Conservation (phyloP, 2,888 invertebrate genomes). For the Pterobdella sp. region DNA sequence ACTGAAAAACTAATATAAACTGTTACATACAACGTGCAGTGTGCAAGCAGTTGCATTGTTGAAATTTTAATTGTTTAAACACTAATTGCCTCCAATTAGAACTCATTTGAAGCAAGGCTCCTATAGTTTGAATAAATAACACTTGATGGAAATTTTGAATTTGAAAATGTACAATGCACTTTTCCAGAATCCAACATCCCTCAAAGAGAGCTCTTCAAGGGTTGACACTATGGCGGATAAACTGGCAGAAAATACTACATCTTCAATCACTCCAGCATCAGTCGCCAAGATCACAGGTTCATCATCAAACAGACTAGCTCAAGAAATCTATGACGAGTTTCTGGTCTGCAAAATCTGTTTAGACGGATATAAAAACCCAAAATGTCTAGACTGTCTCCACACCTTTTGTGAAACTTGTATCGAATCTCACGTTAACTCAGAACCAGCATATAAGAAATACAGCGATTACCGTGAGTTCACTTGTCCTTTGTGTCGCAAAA, state of each 20-base stretch:
- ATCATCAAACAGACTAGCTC: constrained; percentile 44
- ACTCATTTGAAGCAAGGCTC: too few species aligned
- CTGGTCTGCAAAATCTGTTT: constrained; percentile 52
- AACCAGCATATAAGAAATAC: constrained; percentile 52
- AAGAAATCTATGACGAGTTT: constrained; percentile 52
- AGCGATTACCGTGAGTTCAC: constrained; percentile 52
- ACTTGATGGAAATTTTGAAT: too few species aligned
- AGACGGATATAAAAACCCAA: constrained; percentile 50
- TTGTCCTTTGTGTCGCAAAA: constrained; percentile 51
- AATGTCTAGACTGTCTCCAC: constrained; percentile 51
- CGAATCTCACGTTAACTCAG: constrained; percentile 50
- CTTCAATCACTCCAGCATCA: constrained; percentile 2
- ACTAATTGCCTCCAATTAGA: too few species aligned
- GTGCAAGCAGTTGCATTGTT: too few species aligned
- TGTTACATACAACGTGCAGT: too few species aligned
- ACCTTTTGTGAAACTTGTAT: constrained; percentile 52
- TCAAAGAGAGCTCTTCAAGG: neutral
- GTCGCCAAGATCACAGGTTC: neutral
- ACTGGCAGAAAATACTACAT: neutral
- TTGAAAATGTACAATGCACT: too few species aligned
- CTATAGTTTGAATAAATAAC: too few species aligned
- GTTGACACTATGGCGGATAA: neutral
- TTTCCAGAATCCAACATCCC: neutral
- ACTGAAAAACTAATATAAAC: too few species aligned
- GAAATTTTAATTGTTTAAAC: too few species aligned